Conservation (phyloP, 1,140 invertebrate genomes). For the Euwallacea fornicatus region DNA sequence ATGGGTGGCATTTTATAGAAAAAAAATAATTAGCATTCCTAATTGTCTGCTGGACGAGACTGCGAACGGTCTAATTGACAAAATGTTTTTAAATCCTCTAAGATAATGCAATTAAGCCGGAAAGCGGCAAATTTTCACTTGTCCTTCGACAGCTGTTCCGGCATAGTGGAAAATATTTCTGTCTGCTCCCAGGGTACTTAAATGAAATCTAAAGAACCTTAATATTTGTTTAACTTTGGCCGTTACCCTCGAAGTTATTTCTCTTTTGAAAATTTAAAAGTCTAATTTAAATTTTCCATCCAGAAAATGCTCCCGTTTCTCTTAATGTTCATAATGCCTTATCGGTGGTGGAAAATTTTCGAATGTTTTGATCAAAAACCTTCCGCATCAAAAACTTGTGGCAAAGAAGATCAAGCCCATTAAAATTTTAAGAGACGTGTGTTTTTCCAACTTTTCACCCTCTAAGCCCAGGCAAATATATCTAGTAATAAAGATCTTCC, state of each 20-base stretch:
- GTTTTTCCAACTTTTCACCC: constrained; percentile 1
- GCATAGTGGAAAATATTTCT: constrained; percentile 8
- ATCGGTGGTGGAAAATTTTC: too few relatives aligned
- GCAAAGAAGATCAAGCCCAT: not conserved
- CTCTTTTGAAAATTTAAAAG: constrained; percentile 5
- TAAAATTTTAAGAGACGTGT: constrained; percentile 17
- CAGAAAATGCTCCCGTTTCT: not conserved
- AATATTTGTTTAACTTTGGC: constrained; percentile 4
- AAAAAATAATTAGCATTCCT: constrained; percentile 16
- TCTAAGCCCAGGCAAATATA: not conserved
- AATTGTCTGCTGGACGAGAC: constrained; percentile 4
- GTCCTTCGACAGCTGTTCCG: not conserved
- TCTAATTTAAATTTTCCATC: not conserved
- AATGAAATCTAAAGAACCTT: constrained; percentile 8
- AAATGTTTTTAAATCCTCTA: constrained; percentile 15
- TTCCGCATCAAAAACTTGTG: too few relatives aligned
- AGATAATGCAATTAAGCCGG: constrained; percentile 20
- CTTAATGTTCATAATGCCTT: too few relatives aligned
- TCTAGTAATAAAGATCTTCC: not conserved
- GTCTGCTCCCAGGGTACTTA: constrained; percentile 6
- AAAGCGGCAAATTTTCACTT: constrained; percentile 16
- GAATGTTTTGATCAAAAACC: too few relatives aligned
- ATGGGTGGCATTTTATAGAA: constrained; percentile 15
- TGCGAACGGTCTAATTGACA: constrained; percentile 10
- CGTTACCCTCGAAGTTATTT: not conserved